Percentiles rank a stretch among this genome's conserved stretches.
phyloP scores from a whole-genome alignment of 2,888 invertebrate species.

The Eulithis prunata region DNA sequence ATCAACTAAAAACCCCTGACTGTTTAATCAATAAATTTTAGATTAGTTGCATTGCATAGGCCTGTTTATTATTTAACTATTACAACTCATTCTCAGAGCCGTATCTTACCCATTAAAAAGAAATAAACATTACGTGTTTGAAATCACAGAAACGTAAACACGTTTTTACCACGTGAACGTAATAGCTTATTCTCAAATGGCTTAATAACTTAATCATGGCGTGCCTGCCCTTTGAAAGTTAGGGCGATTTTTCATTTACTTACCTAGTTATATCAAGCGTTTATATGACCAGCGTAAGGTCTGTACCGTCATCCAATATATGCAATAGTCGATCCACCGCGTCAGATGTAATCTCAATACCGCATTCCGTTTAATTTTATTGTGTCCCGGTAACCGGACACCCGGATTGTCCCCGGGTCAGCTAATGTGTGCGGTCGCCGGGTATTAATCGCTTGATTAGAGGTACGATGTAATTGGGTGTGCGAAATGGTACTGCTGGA shows the following conservation, averaged over 20 bases:
- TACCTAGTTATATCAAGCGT: no score
- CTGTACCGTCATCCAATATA: not conserved
- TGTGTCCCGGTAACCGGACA: conserved; percentile 36
- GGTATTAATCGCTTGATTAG: conserved; percentile 50
- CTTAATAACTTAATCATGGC: conserved; percentile 13
- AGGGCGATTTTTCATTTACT: not conserved
- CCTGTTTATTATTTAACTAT: no score
- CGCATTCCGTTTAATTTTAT: conserved; percentile 39
- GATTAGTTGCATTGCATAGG: no score
- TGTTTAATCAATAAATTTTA: not conserved
- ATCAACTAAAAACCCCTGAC: no score
- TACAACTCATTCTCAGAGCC: no score
- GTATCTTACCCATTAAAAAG: not conserved
- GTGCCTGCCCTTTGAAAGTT: conserved; percentile 11
- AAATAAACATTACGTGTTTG: not conserved
- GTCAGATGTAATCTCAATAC: conserved; percentile 32
- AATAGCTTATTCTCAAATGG: conserved; percentile 11
- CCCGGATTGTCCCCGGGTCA: conserved; percentile 36
- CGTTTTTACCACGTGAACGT: conserved; percentile 9
- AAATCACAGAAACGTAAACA: conserved; percentile 6
- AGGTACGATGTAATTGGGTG: conserved; percentile 45
- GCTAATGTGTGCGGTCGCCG: conserved; percentile 40
- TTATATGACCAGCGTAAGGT: no score
- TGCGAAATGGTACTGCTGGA: conserved; percentile 34
- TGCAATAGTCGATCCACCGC: conserved; percentile 18